phyloP scores from a whole-genome alignment of 1,140 invertebrate genomes.

The Streblospio benedicti region DNA sequence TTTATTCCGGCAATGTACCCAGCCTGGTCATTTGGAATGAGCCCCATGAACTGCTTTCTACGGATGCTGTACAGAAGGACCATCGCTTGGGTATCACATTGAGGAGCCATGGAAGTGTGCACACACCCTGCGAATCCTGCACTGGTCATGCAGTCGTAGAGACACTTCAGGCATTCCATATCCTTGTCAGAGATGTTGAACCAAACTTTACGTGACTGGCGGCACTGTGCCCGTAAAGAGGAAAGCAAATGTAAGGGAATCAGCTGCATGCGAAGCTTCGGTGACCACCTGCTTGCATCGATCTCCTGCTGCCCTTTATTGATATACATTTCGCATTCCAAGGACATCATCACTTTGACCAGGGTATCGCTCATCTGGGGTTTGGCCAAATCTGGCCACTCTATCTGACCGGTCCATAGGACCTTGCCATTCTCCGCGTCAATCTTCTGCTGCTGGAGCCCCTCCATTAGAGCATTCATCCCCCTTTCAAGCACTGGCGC shows the following conservation, averaged over 20 bases:
- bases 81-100: slow-evolving; percentile 81
- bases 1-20: slow-evolving; percentile 71
- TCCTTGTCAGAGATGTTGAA: slow-evolving; percentile 60
- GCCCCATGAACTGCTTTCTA: slow-evolving; percentile 80
- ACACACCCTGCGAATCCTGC: slow-evolving; percentile 85
- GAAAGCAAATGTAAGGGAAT: slow-evolving; percentile 84
- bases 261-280: slow-evolving; percentile 81
- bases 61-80: slow-evolving; percentile 83
- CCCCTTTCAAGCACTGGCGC: too few species aligned
- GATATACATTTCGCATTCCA: too few species aligned
- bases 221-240: slow-evolving; percentile 34
- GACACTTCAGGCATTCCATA: slow-evolving; percentile 68
- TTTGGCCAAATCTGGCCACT: too few species aligned
- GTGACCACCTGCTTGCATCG: slow-evolving; percentile 90
- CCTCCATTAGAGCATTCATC: too few species aligned
- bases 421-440: too few species aligned
- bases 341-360: too few species aligned
- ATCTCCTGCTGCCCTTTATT: too few species aligned
- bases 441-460: too few species aligned
- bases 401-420: too few species aligned
- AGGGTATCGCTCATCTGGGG: too few species aligned
- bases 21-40: slow-evolving; percentile 88
- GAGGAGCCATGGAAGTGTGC: too few species aligned
- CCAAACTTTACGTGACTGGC: slow-evolving; percentile 72
- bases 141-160: slow-evolving; percentile 83